Conservation (phyloP, 2,888 invertebrate genomes). For the Acanthococcus lagerstroemiae region DNA sequence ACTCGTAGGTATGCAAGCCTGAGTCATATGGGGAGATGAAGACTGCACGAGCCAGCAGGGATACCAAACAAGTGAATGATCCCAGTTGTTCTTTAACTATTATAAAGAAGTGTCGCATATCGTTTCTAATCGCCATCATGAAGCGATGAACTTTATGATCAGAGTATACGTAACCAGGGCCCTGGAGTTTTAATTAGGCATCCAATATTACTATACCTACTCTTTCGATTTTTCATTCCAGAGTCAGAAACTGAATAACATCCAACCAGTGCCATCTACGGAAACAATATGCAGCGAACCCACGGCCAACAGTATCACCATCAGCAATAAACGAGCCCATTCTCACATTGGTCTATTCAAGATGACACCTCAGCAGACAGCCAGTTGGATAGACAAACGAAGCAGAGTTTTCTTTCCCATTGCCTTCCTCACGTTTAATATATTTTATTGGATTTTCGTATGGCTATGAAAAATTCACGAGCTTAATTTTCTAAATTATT, state of each 20-base stretch:
- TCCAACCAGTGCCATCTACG: slow-evolving; percentile 12
- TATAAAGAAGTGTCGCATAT: too few relatives aligned
- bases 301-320: slow-evolving; percentile 13
- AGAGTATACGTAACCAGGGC: too few relatives aligned
- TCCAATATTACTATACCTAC: too few relatives aligned
- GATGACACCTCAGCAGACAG: slow-evolving; percentile 79
- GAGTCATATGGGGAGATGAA: too few relatives aligned
- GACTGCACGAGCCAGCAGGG: too few relatives aligned
- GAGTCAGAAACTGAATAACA: slow-evolving; percentile 16
- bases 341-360: neutral
- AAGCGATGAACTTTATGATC: too few relatives aligned
- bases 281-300: slow-evolving; percentile 27
- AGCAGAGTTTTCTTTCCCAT: slow-evolving; percentile 67
- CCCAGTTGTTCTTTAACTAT: too few relatives aligned
- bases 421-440: slow-evolving; percentile 67
- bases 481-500: neutral
- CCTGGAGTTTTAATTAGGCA: too few relatives aligned
- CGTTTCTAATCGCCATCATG: too few relatives aligned
- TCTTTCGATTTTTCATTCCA: neutral
- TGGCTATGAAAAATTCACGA: slow-evolving; percentile 38
- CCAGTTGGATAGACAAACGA: slow-evolving; percentile 74
- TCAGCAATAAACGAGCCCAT: too few relatives aligned
- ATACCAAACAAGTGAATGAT: too few relatives aligned
- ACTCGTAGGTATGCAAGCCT: too few relatives aligned
- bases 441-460: slow-evolving; percentile 68